Evolutionary conservation across 2,797 vertebrate species (phyloP), one percentile per base, ranked within the genome.

Genomic region (Dermochelys coriacea): DNA sequence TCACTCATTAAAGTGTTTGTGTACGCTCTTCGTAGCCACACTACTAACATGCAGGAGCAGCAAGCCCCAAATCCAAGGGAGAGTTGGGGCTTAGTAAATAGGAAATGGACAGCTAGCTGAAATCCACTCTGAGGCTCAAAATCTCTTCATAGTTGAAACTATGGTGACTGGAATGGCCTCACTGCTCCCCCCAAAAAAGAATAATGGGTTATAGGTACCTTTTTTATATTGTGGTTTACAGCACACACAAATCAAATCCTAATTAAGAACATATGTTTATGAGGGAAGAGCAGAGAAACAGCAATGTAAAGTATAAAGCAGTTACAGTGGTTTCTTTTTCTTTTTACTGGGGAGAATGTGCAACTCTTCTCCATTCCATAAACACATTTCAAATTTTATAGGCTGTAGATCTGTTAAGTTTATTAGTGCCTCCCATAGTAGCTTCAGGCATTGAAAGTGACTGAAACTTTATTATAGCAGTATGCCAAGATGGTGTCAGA

Each of bases 401-500:
- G 52, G 21, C 7, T 61, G 14, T 59, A 88, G 75, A 23, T 84
- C 6, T 51, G 86, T n/a, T 37, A 1, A 77, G n/a, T 86, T 90
- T 57, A 21, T 29, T 71, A 81, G 47, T 51, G 45, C 52, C 9
- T 85, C 8, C 59, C 1, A 1, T 27, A 2, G 47, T 45, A 93
- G 31, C 79, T 93, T 88, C 77, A 84, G 51, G 80, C 75, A 6
- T 1, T 61, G 77, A 3, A 82, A 47, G 14, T 37, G 52, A 79
- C 87, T 75, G 37, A 71, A 90, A 78, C 68, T 82, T 5, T 4
- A 14, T 77, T 77, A 31, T 0, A 88, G 55, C 34, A 85, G 50
- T 74, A 45, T 91, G 34, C 78, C 54, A 61, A 84, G 86, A 4
- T 80, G 88, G 23, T 96, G 92, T 91, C 94, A 77, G 51, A 54